Percentiles rank a stretch among this genome's conserved stretches.
Evolutionary conservation across 35 echinoderm and acorn worm species (phyloP).

Genomic region (Heliocidaris tuberculata): DNA sequence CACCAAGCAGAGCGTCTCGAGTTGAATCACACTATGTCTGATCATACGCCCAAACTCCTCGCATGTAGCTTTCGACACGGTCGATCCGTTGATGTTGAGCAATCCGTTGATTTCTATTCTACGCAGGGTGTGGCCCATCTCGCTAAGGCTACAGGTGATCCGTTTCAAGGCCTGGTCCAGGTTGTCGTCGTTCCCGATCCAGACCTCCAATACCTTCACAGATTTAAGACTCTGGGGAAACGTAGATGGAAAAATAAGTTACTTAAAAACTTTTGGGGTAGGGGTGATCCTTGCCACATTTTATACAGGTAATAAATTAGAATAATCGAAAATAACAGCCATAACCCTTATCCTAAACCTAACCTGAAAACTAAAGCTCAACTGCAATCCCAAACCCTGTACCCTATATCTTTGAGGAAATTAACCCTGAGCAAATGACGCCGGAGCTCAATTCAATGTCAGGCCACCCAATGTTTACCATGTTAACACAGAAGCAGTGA

Average conservation of each 20-base stretch:
- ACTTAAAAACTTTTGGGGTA: too few relatives aligned
- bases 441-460: too few relatives aligned
- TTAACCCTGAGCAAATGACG: too few relatives aligned
- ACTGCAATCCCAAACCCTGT: too few relatives aligned
- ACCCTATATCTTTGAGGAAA: too few relatives aligned
- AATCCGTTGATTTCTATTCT: not conserved
- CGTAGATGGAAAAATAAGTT: not conserved
- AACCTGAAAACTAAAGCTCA: too few relatives aligned
- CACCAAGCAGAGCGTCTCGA: not conserved
- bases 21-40: not conserved
- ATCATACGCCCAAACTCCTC: not conserved
- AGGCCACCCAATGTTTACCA: too few relatives aligned
- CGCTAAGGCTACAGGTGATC: not conserved
- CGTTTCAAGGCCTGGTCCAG: not conserved
- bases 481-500: too few relatives aligned
- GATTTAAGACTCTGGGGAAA: not conserved
- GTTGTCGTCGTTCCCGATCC: conserved; percentile 8
- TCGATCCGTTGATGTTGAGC: not conserved
- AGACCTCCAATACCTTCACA: not conserved
- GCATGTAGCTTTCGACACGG: not conserved
- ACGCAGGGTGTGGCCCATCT: not conserved
- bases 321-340: too few relatives aligned
- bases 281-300: too few relatives aligned
- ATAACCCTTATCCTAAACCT: too few relatives aligned
- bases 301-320: too few relatives aligned